Evolutionary conservation across 1,140 invertebrate genomes (phyloP).

Genomic region (Pachyrhynchus sulphureomaculatus): DNA sequence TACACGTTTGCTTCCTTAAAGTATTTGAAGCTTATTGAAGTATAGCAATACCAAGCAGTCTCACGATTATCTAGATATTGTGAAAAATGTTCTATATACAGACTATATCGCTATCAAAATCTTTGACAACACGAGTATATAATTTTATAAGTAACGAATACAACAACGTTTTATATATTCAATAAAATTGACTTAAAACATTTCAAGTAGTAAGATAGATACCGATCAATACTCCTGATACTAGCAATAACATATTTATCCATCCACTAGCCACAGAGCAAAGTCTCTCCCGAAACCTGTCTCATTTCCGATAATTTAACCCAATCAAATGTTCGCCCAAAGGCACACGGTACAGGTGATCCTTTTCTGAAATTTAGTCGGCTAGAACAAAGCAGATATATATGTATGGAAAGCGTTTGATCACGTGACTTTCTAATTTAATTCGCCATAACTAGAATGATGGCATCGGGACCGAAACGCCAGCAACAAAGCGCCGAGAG

Average conservation of each 20-base stretch:
- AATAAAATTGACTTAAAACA: too few relatives aligned
- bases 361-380: conserved; percentile 19
- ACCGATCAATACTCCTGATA: too few relatives aligned
- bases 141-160: too few relatives aligned
- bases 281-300: conserved; percentile 16
- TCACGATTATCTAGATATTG: too few relatives aligned
- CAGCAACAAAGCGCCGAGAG: conserved; percentile 4
- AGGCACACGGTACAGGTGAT: conserved; percentile 18
- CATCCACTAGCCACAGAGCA: neutral
- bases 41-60: too few relatives aligned
- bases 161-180: too few relatives aligned
- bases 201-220: too few relatives aligned
- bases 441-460: conserved; percentile 29
- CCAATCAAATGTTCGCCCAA: conserved; percentile 16
- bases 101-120: too few relatives aligned
- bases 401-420: conserved; percentile 13
- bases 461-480: neutral
- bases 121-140: too few relatives aligned
- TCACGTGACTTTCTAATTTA: conserved; percentile 31
- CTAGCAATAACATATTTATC: conserved; percentile 2
- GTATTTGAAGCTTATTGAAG: too few relatives aligned
- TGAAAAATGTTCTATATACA: too few relatives aligned
- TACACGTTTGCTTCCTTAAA: too few relatives aligned
- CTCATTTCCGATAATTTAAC: conserved; percentile 19
- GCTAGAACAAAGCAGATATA: conserved; percentile 19